Evolutionary conservation across 2,888 invertebrate genomes (phyloP), one percentile per base, ranked within the genome.

Genomic region (Tyria jacobaeae): DNA sequence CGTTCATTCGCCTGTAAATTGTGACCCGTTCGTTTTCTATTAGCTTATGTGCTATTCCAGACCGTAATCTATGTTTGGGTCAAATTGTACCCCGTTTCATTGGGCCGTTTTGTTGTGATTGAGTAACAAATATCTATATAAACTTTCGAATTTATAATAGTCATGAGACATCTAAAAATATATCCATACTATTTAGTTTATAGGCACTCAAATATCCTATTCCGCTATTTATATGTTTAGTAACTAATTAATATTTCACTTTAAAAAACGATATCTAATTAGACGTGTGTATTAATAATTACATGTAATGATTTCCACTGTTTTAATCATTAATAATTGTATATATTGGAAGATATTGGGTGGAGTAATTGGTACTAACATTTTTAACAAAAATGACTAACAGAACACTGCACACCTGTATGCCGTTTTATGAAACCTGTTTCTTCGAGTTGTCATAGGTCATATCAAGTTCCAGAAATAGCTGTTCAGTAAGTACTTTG

Each of bases 391-490:
- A 54, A n/a, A 78, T 79, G 70, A 91, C 91, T 92, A 92, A 92
- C 93, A 94, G 94, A 92, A 65, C 91, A 94, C 89, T 94, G 94
- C 85, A 93, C 94, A 60, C 94, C 94, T 44, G 93, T 94, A 67
- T 94, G 94, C 89, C 94, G 94, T 72, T 94, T 94, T 84, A 94
- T 94, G 94, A 94, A 92, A 88, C 90, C 91, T 34, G 87, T 91
- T 66, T 73, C 90, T 48, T 79, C 91, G 71, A 80, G 83, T 80
- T 90, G 83, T 82, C 87, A 84, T 83, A 88, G 84, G 77, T 79
- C 89, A 71, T 92, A 92, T 83, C 88, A 89, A 84, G 90, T 93
- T 71, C 94, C 94, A 37, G 90, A 92, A 75, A 94, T 94, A 55
- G 93, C 93, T 64, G 89, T 94, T 44, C 94, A 94, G 94, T 94